Evolutionary conservation across 2,113 vertebrate species (phyloP), one percentile per base, ranked within the genome.

Genomic region (Cheilinus undulatus): DNA sequence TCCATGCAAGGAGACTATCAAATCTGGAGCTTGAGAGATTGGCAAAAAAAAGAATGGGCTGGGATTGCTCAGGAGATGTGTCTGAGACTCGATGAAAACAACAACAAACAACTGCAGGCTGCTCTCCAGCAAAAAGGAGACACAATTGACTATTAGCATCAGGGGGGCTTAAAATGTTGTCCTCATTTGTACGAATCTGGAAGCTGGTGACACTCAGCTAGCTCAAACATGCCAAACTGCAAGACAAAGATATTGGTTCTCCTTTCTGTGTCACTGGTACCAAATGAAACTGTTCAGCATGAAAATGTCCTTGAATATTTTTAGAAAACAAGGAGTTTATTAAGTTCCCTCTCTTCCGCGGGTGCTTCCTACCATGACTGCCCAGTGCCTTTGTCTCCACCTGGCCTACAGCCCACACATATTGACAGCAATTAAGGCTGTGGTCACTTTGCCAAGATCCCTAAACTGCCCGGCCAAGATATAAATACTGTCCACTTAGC

Each of bases 381-480:
- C 20, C 14, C 3, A 23, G 7, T 36, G 11, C 34, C 24, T 45
- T 7, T 17, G 14, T 15, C 52, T 28, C 61, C 34, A 43, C 34
- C n/a, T 64, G 60, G 50, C 24, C 10, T n/a, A 19, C 30, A 53
- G 30, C 59, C 12, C 17, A 60, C 48, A 50, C 43, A 60, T 28
- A 65, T 5, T 58, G 32, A 57, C 52, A 34, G 49, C 64, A 63
- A 30, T 60, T 27, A 54, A 5, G 1, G 26, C 23, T 19, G 45
- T 53, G n/a, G 3, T 20, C 10, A 58, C 24, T 12, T 8, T 7
- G n/a, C 22, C 17, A 23, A 27, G 58, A 58, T 22, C 10, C 1
- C 38, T 49, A 24, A 23, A 51, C 45, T 32, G 32, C 22, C 49
- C 26, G 69, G 20, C 24, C 27, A 2, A 24, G 7, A 61, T 27